Percentiles rank a stretch among this genome's conserved stretches.
These are phyloP conservation scores for Scopus umbretta DNA, from an alignment of 2,113 vertebrate species.

Conservation along the genomic window DNA sequence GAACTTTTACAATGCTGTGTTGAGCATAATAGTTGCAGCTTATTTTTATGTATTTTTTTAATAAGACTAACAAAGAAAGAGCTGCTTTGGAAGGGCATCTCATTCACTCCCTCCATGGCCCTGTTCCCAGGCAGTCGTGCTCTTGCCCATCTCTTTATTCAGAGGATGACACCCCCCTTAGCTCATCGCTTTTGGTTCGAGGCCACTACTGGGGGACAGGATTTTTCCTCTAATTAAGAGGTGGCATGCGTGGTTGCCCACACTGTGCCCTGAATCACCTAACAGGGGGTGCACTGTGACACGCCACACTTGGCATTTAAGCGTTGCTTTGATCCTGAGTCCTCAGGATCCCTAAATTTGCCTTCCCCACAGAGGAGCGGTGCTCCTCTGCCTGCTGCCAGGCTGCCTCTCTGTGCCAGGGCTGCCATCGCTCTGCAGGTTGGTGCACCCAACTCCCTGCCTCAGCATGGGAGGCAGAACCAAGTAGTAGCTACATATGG, in stretches of 20 bases:
- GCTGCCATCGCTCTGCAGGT: background rate
- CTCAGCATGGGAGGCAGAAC: background rate
- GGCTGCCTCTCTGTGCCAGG: background rate
- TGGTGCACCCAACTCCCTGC: background rate
- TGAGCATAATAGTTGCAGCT: background rate
- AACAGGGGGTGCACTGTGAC: background rate
- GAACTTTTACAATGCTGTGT: conserved; percentile 22
- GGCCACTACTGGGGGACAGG: background rate
- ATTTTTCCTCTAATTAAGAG: conserved; percentile 1
- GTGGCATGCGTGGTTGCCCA: background rate
- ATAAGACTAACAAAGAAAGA: background rate
- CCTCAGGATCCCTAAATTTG: background rate
- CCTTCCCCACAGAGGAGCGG: background rate
- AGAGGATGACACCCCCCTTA: background rate
- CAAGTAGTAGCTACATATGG: background rate
- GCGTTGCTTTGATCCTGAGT: fast-evolving
- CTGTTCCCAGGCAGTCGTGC: conserved; percentile 11
- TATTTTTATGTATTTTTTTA: background rate
- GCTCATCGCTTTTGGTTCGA: background rate
- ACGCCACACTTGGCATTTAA: background rate
- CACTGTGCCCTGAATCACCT: background rate
- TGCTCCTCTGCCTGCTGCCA: background rate
- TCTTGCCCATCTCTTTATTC: background rate
- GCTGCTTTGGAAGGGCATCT: background rate
- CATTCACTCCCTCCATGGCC: background rate